Evolutionary conservation across 1,140 invertebrate genomes (phyloP).

Genomic region (Venturia canescens): DNA sequence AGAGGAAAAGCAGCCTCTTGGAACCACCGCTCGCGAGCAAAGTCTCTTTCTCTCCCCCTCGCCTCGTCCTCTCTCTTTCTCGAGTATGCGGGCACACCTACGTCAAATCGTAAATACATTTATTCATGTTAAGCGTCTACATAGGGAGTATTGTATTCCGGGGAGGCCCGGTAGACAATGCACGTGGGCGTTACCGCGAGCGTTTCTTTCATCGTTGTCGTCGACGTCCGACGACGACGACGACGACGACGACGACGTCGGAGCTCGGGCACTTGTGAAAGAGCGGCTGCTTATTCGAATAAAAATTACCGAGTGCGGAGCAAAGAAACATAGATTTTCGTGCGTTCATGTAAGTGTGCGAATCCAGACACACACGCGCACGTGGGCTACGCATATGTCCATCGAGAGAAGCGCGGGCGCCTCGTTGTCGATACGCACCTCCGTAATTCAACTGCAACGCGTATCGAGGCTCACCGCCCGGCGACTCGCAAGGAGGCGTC

Average conservation of each 20-base stretch:
- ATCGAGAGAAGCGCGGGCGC: conserved; percentile 33
- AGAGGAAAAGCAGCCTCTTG: conserved; percentile 19
- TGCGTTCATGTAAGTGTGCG: too few relatives aligned
- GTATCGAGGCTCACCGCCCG: not conserved
- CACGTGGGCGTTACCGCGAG: conserved; percentile 62
- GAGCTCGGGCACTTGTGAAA: not conserved
- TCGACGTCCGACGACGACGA: conserved; percentile 17
- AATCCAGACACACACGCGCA: not conserved
- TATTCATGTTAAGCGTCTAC: conserved; percentile 65
- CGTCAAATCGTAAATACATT: conserved; percentile 66
- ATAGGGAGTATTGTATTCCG: conserved; percentile 69
- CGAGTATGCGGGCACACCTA: conserved; percentile 62
- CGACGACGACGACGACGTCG: conserved; percentile 14
- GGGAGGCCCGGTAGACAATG: conserved; percentile 63
- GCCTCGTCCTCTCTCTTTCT: not conserved
- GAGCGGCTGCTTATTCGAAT: not conserved
- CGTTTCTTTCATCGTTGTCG: conserved; percentile 61
- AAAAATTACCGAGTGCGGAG: conserved; percentile 32
- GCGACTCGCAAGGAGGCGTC: conserved; percentile 21
- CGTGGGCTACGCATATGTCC: conserved; percentile 17
- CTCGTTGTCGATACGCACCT: conserved; percentile 45
- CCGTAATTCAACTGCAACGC: conserved; percentile 44
- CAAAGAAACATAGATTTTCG: conserved; percentile 6
- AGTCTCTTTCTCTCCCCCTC: not conserved
- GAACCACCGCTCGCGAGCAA: conserved; percentile 8